Conservation (phyloP, 1,140 invertebrate genomes). For the Neodiprion lecontei region DNA sequence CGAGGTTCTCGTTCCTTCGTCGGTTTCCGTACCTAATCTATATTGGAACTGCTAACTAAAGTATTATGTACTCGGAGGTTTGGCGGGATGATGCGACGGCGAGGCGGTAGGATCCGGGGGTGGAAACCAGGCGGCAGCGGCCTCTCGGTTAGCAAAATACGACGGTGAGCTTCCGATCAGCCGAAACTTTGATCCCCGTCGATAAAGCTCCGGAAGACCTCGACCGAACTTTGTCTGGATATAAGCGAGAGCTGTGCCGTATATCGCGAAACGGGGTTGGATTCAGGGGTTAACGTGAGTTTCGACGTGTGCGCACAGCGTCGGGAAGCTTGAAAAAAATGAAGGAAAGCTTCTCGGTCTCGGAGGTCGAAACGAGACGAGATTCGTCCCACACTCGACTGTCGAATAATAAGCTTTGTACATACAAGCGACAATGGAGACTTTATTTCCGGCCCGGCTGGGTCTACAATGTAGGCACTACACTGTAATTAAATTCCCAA, state of each 20-base stretch:
- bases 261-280: background rate
- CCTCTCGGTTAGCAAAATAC: background rate
- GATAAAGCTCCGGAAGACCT: background rate
- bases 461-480: conserved; percentile 63
- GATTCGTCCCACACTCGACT: background rate
- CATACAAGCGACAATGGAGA: conserved; percentile 57
- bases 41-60: conserved; percentile 3
- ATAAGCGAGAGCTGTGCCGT: too few species aligned
- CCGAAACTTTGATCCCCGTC: background rate
- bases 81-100: too few species aligned
- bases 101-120: too few species aligned
- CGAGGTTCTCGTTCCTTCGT: background rate
- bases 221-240: background rate
- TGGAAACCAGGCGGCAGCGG: too few species aligned
- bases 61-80: background rate
- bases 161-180: background rate
- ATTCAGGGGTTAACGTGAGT: too few species aligned
- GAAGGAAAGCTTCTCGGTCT: too few species aligned
- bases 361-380: too few species aligned
- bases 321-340: background rate
- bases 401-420: conserved; percentile 60
- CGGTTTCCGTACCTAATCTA: background rate
- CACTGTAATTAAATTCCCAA: conserved; percentile 64
- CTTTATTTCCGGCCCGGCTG: conserved; percentile 63
- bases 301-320: too few species aligned